Evolutionary conservation across 1,140 invertebrate genomes (phyloP), one percentile per base, ranked within the genome.

Genomic region (Arion vulgaris): DNA sequence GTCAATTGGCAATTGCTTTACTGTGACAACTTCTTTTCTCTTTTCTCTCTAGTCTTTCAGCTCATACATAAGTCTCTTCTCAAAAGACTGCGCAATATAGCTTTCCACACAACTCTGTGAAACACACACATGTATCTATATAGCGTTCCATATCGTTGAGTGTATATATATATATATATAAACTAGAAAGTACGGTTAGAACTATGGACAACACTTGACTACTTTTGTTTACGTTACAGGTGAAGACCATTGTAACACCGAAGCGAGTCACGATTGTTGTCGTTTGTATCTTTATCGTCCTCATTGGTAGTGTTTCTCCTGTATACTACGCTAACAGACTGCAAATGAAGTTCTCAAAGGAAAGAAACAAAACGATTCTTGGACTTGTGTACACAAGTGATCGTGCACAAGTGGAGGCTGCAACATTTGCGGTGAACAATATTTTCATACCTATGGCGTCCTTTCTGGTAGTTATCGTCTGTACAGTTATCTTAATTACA

Each of bases 251-350:
- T 26, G n/a, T 66, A 28, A 66, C 62, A 7, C 17, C 36, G 11
- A 23, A 39, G 23, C 15, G 71, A 26, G 71, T 72, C 4, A 32
- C 1, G 9, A 72, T 72, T 72, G 38, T 72, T 9, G 41, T 72
- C 38, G 36, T 39, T n/a, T 39, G 36, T 26, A 72, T 72, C 23
- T 39, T 39, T 19, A 1, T 72, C 71, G 23, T 72, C 1, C 36
- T 72, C 15, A 45, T 72, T 11, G 71, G 71, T 13, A 72, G 71
- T 23, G 71, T 45, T 13, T 39, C 71, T 26, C 71, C 71, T 5
- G 71, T 45, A 0, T 72, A 72, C 39, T 72, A 72, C 71, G 41
- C 36, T 28, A 72, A 45, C 71, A 39, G 71, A n/a, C 39, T 72
- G 1, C 36, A 72, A 41, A 28, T 38, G 71, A 45, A 41, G 23